Conservation (phyloP, 1,140 invertebrate species). For the Cecropterus lyciades region DNA sequence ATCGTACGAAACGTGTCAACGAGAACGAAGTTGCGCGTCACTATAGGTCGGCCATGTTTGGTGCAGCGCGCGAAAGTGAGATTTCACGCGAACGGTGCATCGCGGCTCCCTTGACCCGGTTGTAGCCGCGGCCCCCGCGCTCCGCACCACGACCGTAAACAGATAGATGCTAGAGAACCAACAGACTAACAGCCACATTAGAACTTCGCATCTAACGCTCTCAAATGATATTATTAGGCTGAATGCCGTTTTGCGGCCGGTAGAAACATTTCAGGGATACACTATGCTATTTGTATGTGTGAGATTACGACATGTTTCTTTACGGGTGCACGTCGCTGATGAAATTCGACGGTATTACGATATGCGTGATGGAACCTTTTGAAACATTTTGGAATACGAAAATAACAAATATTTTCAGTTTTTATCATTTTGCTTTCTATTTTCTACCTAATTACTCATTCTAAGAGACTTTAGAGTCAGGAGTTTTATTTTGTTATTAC, state of each 20-base stretch:
- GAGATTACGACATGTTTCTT: conserved; percentile 30
- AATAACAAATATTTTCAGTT: too few species aligned
- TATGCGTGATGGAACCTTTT: neutral
- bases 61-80: conserved; percentile 81
- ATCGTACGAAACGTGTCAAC: conserved; percentile 60
- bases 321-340: neutral
- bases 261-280: conserved; percentile 50
- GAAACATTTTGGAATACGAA: neutral
- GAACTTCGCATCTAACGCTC: conserved; percentile 28
- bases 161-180: conserved; percentile 42
- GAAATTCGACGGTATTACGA: neutral
- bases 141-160: conserved; percentile 39
- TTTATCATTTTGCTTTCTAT: too few species aligned
- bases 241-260: conserved; percentile 39
- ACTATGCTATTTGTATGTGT: neutral
- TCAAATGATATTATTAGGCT: conserved; percentile 41
- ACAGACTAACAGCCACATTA: conserved; percentile 29
- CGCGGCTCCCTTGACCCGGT: conserved; percentile 79
- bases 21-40: conserved; percentile 66
- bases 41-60: conserved; percentile 67
- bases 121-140: conserved; percentile 47
- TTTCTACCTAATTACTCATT: too few species aligned
- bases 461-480: too few species aligned
- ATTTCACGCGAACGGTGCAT: conserved; percentile 80
- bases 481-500: too few species aligned